Base-by-base conservation (phyloP, 2,797 vertebrate genomes). In the Pteropus rufus region DNA sequence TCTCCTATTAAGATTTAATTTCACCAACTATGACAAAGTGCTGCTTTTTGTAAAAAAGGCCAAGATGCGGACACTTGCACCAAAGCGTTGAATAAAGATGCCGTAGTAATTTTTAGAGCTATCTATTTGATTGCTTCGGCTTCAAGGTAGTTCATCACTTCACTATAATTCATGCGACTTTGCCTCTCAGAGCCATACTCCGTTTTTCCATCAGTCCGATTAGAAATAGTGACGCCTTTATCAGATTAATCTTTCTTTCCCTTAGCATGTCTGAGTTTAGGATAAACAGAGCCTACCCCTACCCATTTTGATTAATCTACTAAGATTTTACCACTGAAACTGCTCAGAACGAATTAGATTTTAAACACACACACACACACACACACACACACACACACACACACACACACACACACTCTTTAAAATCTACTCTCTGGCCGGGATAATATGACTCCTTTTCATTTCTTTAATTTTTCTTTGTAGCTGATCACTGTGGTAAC, bases 101-200 rank as follows among this genome's bases (percentile, higher is more conserved):
- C 97, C 52, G 62, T 93, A 90, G 98, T 98, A 97, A 98, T 99
- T 98, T 98, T 98, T 98, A 98, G 98, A 98, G 98, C 99, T 98
- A 98, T 99, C 98, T 99, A 72, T 98, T 97, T 99, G 99, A 99
- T 99, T 99, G 98, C 98, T 98, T 97, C 93, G 92, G 93, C 98
- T 98, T 98, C 96, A 92, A 97, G 96, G 98, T 98, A 98, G 98
- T 98, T 98, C 98, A 99, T 99, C 98, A 98, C 97, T 98, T 98
- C 95, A 95, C 98, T 98, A 97, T 98, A 98, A 99, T 98, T 99
- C 98, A 98, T 98, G 97, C 87, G 62, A 36, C 96, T 89, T 96
- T 98, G 93, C 97, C 98, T 98, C 98, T 98, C 96, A 98, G 97
- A 96, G 98, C 98, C 88, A 79, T 97, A 98, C 97, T 72, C 94